phyloP scores from a whole-genome alignment of 2,888 invertebrate genomes.

The Panzeria rudis region DNA sequence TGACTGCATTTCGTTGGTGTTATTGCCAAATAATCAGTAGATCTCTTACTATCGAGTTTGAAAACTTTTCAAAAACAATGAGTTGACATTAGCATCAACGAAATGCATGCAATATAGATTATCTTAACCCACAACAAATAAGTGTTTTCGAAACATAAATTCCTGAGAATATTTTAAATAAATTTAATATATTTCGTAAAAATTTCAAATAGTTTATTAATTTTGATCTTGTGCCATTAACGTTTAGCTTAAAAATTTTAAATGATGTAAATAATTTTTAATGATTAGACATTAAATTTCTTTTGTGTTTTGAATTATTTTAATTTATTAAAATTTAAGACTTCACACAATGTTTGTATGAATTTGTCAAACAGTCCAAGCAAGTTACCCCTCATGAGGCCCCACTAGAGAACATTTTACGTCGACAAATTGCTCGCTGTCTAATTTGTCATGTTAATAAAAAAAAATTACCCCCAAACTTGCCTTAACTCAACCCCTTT shows the following conservation, averaged over 20 bases:
- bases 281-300: background rate
- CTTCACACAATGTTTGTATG: slow-evolving; percentile 3
- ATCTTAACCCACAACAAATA: no score
- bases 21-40: no score
- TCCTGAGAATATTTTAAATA: no score
- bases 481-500: background rate
- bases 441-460: slow-evolving; percentile 58
- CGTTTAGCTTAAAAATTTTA: background rate
- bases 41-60: no score
- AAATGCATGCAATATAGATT: no score
- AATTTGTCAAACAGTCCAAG: slow-evolving; percentile 35
- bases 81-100: no score
- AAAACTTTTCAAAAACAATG: no score
- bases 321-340: slow-evolving; percentile 34
- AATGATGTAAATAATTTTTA: slow-evolving; percentile 40
- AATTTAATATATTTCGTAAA: no score
- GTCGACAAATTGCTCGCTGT: slow-evolving; percentile 43
- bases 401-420: slow-evolving; percentile 24
- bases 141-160: no score
- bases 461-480: background rate
- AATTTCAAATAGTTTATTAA: background rate
- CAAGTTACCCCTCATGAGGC: slow-evolving; percentile 4
- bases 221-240: background rate
- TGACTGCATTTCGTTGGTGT: no score
- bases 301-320: slow-evolving; percentile 12